phyloP scores from a whole-genome alignment of 2,888 invertebrate species.

The Drosophila antonietae region DNA sequence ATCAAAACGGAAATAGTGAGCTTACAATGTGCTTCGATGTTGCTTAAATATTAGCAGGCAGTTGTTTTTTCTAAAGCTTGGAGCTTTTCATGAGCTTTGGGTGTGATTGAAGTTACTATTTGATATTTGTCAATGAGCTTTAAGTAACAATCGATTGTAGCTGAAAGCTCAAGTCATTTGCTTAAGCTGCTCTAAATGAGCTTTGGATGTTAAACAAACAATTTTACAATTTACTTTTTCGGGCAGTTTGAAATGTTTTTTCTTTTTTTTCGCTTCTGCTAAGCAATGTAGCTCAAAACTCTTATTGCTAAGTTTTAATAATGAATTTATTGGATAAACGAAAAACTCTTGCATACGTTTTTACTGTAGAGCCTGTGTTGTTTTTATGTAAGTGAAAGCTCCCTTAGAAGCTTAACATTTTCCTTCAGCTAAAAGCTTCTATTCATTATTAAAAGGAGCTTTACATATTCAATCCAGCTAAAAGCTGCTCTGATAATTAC shows the following conservation, averaged over 20 bases:
- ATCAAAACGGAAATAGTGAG: background rate
- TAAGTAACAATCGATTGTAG: background rate
- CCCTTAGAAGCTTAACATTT: background rate
- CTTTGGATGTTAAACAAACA: background rate
- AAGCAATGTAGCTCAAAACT: background rate
- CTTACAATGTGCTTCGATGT: background rate
- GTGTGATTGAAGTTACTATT: background rate
- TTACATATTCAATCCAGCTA: background rate
- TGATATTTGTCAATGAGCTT: background rate
- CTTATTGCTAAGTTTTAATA: background rate
- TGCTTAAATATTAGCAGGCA: background rate
- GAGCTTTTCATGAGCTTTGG: conserved; percentile 24
- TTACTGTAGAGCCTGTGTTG: background rate
- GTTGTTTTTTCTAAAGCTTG: conserved; percentile 14
- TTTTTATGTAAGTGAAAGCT: background rate
- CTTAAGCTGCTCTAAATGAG: background rate
- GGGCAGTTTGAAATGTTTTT: background rate
- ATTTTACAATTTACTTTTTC: too few species aligned
- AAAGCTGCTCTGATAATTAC: background rate
- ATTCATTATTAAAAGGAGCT: background rate
- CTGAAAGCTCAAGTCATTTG: background rate
- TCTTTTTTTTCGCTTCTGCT: background rate
- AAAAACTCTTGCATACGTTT: background rate
- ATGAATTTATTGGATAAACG: background rate
- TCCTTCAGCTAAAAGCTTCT: background rate